Evolutionary conservation across 1,140 invertebrate genomes (phyloP).

Genomic region (Trialeurodes vaporariorum): DNA sequence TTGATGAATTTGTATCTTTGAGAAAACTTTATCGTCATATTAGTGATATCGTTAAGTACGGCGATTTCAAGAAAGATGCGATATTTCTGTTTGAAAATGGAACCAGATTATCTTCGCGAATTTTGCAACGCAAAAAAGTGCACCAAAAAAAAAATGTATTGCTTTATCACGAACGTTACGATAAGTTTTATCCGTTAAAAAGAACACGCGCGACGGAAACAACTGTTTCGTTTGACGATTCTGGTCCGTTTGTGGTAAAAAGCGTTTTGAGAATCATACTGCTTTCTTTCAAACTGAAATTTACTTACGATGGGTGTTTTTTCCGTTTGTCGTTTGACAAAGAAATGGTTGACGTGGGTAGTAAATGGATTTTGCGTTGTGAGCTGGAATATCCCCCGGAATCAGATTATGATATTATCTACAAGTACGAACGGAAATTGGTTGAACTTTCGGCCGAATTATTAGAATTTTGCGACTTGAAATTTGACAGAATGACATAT

Average conservation of each 20-base stretch:
- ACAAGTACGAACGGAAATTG: not conserved
- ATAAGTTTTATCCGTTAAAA: not conserved
- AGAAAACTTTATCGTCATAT: not conserved
- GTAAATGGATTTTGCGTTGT: not conserved
- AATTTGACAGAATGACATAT: not conserved
- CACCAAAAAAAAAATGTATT: not conserved
- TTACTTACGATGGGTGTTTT: not conserved
- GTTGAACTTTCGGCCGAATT: not conserved
- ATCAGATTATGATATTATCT: not conserved
- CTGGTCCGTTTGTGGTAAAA: not conserved
- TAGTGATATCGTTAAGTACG: not conserved
- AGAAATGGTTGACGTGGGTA: not conserved
- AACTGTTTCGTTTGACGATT: not conserved
- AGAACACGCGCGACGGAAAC: not conserved
- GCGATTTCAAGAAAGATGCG: not conserved
- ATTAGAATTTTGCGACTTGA: not conserved
- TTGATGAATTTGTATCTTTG: not conserved
- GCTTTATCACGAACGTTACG: not conserved
- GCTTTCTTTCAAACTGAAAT: not conserved
- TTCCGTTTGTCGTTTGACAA: not conserved
- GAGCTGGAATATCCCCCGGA: not conserved
- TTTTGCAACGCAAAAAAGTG: not conserved
- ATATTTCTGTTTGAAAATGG: not conserved
- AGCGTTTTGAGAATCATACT: not conserved
- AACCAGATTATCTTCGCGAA: not conserved